Conservation (phyloP, 2,797 vertebrate genomes). For the Eurystomus glaucurus region DNA sequence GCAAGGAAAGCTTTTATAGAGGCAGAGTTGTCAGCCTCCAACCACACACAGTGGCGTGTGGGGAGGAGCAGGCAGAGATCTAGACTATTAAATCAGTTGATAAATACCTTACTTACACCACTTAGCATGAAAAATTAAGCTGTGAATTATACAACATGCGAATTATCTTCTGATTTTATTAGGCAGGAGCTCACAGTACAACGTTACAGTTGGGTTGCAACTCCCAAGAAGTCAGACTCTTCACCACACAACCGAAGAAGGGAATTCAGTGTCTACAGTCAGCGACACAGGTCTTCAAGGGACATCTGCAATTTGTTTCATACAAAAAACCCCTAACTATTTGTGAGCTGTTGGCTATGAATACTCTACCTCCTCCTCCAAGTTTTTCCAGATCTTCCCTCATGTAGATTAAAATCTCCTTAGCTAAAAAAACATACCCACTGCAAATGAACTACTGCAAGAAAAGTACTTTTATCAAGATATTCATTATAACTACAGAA, state of each 20-base stretch:
- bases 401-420: neutral
- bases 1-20: slow-evolving; percentile 51
- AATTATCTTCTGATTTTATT: slow-evolving; percentile 33
- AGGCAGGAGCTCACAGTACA: neutral
- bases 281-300: neutral
- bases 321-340: neutral
- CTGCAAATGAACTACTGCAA: neutral
- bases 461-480: neutral
- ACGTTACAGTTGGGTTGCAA: neutral
- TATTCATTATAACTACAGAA: neutral
- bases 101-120: slow-evolving; percentile 18
- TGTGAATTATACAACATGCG: neutral
- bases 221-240: neutral
- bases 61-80: slow-evolving; percentile 49
- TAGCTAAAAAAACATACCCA: neutral
- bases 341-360: neutral
- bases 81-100: slow-evolving; percentile 7
- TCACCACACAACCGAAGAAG: neutral
- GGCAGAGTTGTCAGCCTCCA: slow-evolving; percentile 67
- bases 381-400: neutral
- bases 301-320: neutral
- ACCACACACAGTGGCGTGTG: neutral
- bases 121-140: neutral
- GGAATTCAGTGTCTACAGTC: neutral
- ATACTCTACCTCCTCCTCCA: neutral